These are phyloP conservation scores for Anagrus nilaparvatae DNA, from an alignment of 1,140 invertebrate genomes.

Conservation along the genomic window DNA sequence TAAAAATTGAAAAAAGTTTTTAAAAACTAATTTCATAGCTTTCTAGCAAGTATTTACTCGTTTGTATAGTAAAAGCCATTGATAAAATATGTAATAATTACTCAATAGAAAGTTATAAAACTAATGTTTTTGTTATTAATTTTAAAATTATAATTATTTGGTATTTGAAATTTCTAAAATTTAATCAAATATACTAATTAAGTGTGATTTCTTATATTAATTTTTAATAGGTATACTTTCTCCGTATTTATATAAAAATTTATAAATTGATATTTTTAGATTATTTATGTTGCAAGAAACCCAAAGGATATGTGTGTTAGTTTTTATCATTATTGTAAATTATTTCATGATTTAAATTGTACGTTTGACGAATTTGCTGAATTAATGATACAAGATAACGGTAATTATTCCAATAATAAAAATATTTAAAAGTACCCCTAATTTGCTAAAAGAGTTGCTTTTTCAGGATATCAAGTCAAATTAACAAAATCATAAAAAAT, in stretches of 20 bases:
- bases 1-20: too few species aligned
- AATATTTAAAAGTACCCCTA: conserved; percentile 1
- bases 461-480: too few species aligned
- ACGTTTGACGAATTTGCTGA: conserved; percentile 75
- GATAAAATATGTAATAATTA: too few species aligned
- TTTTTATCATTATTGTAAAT: conserved; percentile 74
- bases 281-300: conserved; percentile 84
- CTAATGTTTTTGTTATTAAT: not conserved
- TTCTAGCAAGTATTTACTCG: too few species aligned
- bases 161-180: not conserved
- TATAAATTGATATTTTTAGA: conserved; percentile 41
- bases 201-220: too few species aligned
- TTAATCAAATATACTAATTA: too few species aligned
- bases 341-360: conserved; percentile 60
- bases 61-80: too few species aligned
- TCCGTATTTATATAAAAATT: not conserved
- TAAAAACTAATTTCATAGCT: too few species aligned
- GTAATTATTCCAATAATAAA: conserved; percentile 27
- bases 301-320: conserved; percentile 91
- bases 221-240: too few species aligned
- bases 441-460: not conserved
- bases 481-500: not conserved
- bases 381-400: conserved; percentile 59
- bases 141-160: not conserved
- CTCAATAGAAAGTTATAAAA: too few species aligned